Conservation (phyloP, 2,888 invertebrate species). For the Gisinianus flammeolus region DNA sequence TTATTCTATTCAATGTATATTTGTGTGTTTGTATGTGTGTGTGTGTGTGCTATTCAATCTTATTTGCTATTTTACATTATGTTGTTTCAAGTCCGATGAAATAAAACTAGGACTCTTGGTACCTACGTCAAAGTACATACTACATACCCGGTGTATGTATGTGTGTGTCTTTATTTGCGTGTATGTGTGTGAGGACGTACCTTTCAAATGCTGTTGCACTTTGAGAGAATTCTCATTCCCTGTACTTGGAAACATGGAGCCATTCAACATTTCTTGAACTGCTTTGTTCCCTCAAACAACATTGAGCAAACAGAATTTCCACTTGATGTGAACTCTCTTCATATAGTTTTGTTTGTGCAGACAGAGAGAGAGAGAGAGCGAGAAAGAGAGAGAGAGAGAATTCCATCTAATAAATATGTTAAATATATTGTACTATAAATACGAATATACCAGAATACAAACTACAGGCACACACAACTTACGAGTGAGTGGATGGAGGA, state of each 20-base stretch:
- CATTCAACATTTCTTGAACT: conserved; percentile 2
- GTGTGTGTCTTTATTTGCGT: neutral
- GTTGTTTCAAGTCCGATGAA: too few species aligned
- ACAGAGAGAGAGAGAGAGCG: neutral
- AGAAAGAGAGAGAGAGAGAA: neutral
- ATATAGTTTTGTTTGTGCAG: neutral
- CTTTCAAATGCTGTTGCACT: neutral
- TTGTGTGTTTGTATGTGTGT: too few species aligned
- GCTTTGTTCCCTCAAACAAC: too few species aligned
- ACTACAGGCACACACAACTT: neutral
- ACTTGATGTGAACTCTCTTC: conserved; percentile 2
- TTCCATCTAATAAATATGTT: conserved; percentile 35
- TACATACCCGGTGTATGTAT: neutral
- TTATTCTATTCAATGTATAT: too few species aligned
- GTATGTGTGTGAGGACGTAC: neutral
- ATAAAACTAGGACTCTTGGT: too few species aligned
- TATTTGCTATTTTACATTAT: too few species aligned
- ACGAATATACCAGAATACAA: conserved; percentile 8
- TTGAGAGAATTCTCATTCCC: neutral
- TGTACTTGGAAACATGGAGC: neutral
- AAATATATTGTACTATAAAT: conserved; percentile 33
- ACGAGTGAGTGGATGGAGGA: neutral
- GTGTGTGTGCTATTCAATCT: too few species aligned
- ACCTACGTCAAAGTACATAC: neutral
- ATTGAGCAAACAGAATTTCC: neutral